Percentiles rank a stretch among this genome's conserved stretches.
Evolutionary conservation across 1,140 invertebrate genomes (phyloP).

Genomic region (Lordiphosa mommai): DNA sequence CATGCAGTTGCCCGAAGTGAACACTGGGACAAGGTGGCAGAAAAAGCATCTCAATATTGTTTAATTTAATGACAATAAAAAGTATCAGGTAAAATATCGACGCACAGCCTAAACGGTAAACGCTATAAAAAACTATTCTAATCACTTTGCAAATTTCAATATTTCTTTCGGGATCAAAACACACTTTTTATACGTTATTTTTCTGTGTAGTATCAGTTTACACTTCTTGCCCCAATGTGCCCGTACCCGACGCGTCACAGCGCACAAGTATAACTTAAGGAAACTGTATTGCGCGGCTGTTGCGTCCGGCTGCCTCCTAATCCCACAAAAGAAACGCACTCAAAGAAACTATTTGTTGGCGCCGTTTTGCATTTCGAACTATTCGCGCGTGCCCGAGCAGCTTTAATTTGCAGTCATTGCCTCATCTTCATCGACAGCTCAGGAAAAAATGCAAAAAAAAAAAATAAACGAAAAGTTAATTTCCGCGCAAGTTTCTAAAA

Average conservation of each 20-base stretch:
- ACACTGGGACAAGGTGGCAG: background rate
- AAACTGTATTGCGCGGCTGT: background rate
- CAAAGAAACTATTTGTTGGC: background rate
- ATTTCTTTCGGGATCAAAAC: no score
- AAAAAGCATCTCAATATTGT: no score
- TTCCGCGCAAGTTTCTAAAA: conserved; percentile 11
- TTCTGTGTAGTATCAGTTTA: no score
- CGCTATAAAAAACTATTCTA: no score
- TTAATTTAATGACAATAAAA: no score
- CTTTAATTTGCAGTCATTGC: background rate
- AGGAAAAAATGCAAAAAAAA: background rate
- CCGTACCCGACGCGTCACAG: background rate
- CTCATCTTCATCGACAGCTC: background rate
- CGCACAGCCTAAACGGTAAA: no score
- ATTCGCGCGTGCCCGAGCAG: conserved; percentile 2
- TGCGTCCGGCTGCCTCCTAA: background rate
- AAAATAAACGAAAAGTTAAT: conserved; percentile 9
- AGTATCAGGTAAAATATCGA: no score
- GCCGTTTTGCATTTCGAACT: conserved; percentile 6
- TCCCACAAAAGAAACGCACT: background rate
- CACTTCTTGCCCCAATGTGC: no score
- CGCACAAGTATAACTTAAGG: background rate
- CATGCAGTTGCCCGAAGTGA: background rate
- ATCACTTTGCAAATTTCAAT: no score
- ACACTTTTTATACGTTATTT: no score